Evolutionary conservation across 1,140 invertebrate species (phyloP), one percentile per base, ranked within the genome.

Genomic region (Dendrolimus punctatus): DNA sequence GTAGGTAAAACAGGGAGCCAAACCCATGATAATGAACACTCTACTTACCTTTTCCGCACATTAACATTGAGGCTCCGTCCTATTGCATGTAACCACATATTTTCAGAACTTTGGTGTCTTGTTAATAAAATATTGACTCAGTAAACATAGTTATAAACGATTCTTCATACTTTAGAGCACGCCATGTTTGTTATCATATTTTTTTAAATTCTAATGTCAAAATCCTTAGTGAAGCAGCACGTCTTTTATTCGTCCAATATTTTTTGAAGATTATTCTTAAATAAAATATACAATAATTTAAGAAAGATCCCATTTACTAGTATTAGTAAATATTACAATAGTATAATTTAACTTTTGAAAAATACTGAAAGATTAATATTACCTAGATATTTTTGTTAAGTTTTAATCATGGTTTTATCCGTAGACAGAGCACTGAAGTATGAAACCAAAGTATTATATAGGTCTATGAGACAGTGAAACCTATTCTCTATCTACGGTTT

Each of bases 181-280:
- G 76, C 80, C 80, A 84, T 84, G 77, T 84, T 81, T 84, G 72
- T 77, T 81, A 71, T 80, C 73, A 78, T 80, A 55, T 71, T 75
- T 73, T 70, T 74, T 68, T 49, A 10, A 6, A 10, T 49, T 50
- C 39, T 50, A 4, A 0, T 36, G 4, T 47, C 5, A 37, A 10
- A n/a, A 8, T 2, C 6, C 6, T 6, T 4, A 8, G 9, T 46
- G 9, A 5, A 4, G 4, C 36, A 9, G 6, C 7, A 23, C 44
- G 44, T 46, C 9, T 6, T 46, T 46, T 46, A 46, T 46, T 46
- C 1, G 3, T 9, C 44, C 9, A 46, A 46, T 46, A 46, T 46
- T 38, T 37, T n/a, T 37, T n/a, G 46, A 6, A 36, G 23, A 23
- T 23, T 23, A 23, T 23, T 23, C 23, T 23, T 23, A 23, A 23